Percentiles rank a stretch among this genome's conserved stretches.
Conservation (phyloP, 2,113 vertebrate genomes). For the Morone saxatilis region DNA sequence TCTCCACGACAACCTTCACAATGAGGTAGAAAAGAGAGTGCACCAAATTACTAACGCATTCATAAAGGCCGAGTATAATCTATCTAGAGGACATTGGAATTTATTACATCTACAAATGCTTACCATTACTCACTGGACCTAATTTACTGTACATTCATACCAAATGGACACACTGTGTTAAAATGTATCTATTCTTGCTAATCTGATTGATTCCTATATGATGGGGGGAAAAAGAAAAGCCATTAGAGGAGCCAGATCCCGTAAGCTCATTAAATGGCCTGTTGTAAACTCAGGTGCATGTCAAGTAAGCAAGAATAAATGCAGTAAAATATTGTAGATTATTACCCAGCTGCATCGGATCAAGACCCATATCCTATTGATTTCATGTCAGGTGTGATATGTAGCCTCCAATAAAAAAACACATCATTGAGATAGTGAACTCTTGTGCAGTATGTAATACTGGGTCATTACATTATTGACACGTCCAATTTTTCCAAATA, state of each 20-base stretch:
- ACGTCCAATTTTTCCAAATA: constrained; percentile 8
- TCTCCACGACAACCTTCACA: constrained; percentile 46
- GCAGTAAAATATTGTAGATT: constrained; percentile 50
- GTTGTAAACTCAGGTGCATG: constrained; percentile 20
- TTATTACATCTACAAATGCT: constrained; percentile 39
- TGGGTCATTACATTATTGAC: constrained; percentile 7
- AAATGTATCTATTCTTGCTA: constrained; percentile 16
- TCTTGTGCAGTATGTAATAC: constrained; percentile 1
- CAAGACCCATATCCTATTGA: constrained; percentile 59
- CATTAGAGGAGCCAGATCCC: constrained; percentile 19
- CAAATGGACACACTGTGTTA: constrained; percentile 24
- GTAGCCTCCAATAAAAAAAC: constrained; percentile 35
- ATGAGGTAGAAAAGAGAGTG: constrained; percentile 5
- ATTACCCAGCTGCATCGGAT: constrained; percentile 27
- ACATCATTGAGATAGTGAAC: constrained; percentile 38
- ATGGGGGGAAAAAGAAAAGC: background rate
- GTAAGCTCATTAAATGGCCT: constrained; percentile 26
- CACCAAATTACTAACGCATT: constrained; percentile 37
- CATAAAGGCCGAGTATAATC: constrained; percentile 1
- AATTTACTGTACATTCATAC: constrained; percentile 24
- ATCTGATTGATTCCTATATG: constrained; percentile 23
- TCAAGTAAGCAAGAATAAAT: constrained; percentile 25
- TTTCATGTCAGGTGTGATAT: constrained; percentile 36
- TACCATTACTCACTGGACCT: background rate
- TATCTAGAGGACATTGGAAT: constrained; percentile 41